Conservation (phyloP, 2,113 vertebrate genomes). For the Limanda limanda region DNA sequence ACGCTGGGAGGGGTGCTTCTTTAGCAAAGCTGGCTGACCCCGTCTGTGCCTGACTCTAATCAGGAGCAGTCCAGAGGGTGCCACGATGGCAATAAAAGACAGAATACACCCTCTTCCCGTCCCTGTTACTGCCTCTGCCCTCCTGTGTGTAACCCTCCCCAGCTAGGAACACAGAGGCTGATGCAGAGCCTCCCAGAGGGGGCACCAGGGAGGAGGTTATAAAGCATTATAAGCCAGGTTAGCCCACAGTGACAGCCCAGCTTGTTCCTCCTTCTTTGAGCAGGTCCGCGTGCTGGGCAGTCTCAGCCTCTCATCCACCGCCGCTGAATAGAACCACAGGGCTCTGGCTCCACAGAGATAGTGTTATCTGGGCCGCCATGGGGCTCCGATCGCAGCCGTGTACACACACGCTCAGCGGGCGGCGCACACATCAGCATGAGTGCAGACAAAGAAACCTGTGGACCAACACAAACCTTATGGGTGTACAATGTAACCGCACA, state of each 20-base stretch:
- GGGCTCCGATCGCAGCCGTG: constrained; percentile 59
- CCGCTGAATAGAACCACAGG: constrained; percentile 74
- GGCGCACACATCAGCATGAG: constrained; percentile 57
- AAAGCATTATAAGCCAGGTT: constrained; percentile 70
- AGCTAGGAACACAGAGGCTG: constrained; percentile 12
- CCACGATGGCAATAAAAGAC: constrained; percentile 74
- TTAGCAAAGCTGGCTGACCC: constrained; percentile 63
- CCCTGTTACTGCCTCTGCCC: constrained; percentile 29
- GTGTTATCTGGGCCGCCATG: constrained; percentile 76
- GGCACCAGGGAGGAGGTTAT: constrained; percentile 66
- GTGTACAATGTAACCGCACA: constrained; percentile 40
- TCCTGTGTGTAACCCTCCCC: constrained; percentile 19
- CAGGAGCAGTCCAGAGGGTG: constrained; percentile 72
- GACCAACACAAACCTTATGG: constrained; percentile 61
- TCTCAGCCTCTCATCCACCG: constrained; percentile 59
- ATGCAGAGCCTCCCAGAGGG: constrained; percentile 44
- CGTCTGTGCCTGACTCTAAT: constrained; percentile 74
- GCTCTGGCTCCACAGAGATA: constrained; percentile 81
- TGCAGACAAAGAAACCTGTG: constrained; percentile 63
- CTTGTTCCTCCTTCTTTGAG: constrained; percentile 69
- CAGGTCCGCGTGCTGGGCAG: constrained; percentile 77
- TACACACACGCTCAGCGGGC: constrained; percentile 65
- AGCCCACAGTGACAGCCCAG: constrained; percentile 61
- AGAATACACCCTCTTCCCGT: constrained; percentile 50
- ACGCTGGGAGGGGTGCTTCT: constrained; percentile 54